Conservation (phyloP, 1,140 invertebrate species). For the Wasmannia auropunctata region DNA sequence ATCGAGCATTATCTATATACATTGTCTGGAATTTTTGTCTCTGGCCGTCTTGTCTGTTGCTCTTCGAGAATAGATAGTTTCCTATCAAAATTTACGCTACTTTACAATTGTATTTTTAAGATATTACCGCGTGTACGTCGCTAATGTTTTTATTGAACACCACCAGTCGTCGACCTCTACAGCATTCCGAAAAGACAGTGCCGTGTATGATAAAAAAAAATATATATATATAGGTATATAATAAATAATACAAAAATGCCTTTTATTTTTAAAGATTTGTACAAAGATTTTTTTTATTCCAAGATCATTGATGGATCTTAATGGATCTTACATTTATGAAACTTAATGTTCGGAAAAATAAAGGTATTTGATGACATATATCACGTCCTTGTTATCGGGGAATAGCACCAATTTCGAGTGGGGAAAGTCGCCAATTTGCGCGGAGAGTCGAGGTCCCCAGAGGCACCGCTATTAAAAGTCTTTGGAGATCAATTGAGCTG, state of each 20-base stretch:
- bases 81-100: not conserved
- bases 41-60: not conserved
- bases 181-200: not conserved
- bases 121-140: not conserved
- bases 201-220: not conserved
- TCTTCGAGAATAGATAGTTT: not conserved
- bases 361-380: conserved; percentile 59
- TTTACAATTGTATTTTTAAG: not conserved
- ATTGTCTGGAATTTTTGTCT: not conserved
- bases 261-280: not conserved
- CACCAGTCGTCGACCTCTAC: not conserved
- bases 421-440: conserved; percentile 65
- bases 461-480: conserved; percentile 66
- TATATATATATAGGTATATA: not conserved
- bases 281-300: not conserved
- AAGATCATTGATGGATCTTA: not conserved
- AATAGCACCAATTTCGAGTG: conserved; percentile 17
- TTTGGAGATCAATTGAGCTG: conserved; percentile 63
- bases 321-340: not conserved
- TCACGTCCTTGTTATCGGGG: conserved; percentile 62
- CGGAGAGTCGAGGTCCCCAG: conserved; percentile 55
- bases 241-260: not conserved
- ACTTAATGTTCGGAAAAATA: conserved; percentile 39
- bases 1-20: conserved; percentile 4
- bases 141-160: not conserved